Base-by-base conservation (phyloP, 1,140 invertebrate genomes). In the Mylabris phalerata region DNA sequence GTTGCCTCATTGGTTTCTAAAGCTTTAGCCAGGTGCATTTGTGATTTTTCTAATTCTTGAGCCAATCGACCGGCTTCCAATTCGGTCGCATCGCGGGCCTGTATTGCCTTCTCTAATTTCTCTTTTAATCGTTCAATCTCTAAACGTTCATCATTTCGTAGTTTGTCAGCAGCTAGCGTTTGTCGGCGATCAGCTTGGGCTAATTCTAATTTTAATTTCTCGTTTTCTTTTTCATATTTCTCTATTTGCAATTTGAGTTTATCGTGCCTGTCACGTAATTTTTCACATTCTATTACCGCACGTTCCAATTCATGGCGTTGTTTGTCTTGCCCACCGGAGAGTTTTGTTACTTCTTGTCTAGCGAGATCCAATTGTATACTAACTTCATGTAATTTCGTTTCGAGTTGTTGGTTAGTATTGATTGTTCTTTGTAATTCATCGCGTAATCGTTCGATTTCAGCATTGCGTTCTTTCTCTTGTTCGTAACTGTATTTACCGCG, bases 401-500 rank as follows among this genome's bases (percentile, higher is more conserved):
- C 89, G n/a, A 85, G 76, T 66, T 86, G 84, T 49, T 84, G 82
- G 60, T 84, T 82, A 52, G 77, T 79, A 10, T 78, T 75, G 58
- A 84, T 80, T 54, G 83, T 75, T 63, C 83, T 82, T 71, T 91
- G 89, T 13, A 91, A 75, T 64, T 93, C 89, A 43, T 81, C 74
- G 66, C 90, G 88, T 46, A 85, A 78, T 50, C 81, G 76, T 44
- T 92, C 88, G 9, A 66, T 65, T 67, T 73, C 71, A 0, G 60
- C 66, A 59, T 85, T 83, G 44, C 85, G 82, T 69, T 91, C 87
- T 64, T 90, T 91, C 73, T 93, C 90, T 72, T 89, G 86, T 77
- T 92, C 89, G 74, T 89, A 87, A 74, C 89, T 86, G 77, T 89
- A 92, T 85, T 93, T 93, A 80, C 86, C 85, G 79, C 87, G 83